Base-by-base conservation (phyloP, 1,140 invertebrate genomes). In the Drosophila truncata region DNA sequence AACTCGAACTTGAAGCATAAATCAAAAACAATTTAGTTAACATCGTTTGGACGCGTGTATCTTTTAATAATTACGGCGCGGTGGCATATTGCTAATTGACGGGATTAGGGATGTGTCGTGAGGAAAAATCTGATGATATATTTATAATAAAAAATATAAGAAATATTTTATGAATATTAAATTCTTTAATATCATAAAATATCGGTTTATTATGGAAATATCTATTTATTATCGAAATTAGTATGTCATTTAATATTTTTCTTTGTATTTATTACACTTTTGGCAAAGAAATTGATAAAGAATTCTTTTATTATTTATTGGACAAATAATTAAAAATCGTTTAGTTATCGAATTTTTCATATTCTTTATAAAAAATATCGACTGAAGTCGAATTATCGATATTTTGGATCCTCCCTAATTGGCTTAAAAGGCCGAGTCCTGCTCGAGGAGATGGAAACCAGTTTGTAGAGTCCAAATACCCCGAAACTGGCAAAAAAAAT, bases 1-100 rank as follows among this genome's bases (percentile, higher is more conserved):
- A 72, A 73, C 61, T 54, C 37, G 49, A 55, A 64, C 55, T 78
- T 44, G 49, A 31, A 20, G 49, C 66, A 74, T 83, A 88, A 88
- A 80, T 82, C 83, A 72, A 61, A 86, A 61, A 57, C 76, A 61
- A 66, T 73, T 85, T 75, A 76, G 49, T 63, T 73, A 58, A 60
- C 82, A 81, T 74, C 64, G 74, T 86, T 85, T 74, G 67, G 71
- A 69, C 62, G 71, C 65, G 52, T 78, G 78, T 76, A 76, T 82
- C 70, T 72, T 60, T 79, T 79, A 87, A 69, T 86, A 87, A 87
- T 86, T 86, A 87, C 70, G 75, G 42, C 71, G 78, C 66, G 70
- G 64, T 35, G 39, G 73, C 82, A 81, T 81, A 85, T 78, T 84
- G 80, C 61, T 39, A 70, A 72, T 49, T 71, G 66, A 42, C 20